A percentile compares a stretch with the other conserved stretches of the same genome.
Evolutionary conservation across 2,888 invertebrate species (phyloP).

Genomic region (Apocheima hispidaria): DNA sequence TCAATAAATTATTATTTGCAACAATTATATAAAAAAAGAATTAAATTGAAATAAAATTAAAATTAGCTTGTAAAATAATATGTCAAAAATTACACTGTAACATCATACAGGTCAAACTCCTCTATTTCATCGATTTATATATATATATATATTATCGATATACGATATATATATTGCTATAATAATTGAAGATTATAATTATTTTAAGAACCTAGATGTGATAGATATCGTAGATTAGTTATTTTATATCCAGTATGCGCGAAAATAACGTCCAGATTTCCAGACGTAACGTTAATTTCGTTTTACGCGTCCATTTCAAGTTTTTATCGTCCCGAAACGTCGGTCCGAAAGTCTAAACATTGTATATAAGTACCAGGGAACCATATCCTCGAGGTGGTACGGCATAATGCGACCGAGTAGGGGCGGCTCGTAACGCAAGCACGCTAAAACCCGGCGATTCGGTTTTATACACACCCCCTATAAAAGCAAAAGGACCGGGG

Average conservation of each 20-base stretch:
- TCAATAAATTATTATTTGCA: too few relatives aligned
- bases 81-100: too few relatives aligned
- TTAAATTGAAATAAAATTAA: too few relatives aligned
- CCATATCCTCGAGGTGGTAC: constrained; percentile 72
- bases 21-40: too few relatives aligned
- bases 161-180: too few relatives aligned
- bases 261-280: constrained; percentile 26
- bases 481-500: constrained; percentile 85
- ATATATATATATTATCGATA: too few relatives aligned
- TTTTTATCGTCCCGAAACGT: constrained; percentile 69
- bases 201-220: not conserved
- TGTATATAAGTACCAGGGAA: constrained; percentile 67
- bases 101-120: too few relatives aligned
- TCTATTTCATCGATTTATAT: too few relatives aligned
- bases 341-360: constrained; percentile 54
- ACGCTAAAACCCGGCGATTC: constrained; percentile 85
- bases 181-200: too few relatives aligned
- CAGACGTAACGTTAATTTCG: constrained; percentile 38
- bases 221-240: not conserved
- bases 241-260: not conserved
- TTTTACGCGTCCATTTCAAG: constrained; percentile 52
- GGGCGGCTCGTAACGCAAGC: constrained; percentile 84
- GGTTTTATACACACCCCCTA: constrained; percentile 86
- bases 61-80: too few relatives aligned
- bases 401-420: constrained; percentile 77